Conservation (phyloP, 23 tunicate genomes). For the Styela clava region DNA sequence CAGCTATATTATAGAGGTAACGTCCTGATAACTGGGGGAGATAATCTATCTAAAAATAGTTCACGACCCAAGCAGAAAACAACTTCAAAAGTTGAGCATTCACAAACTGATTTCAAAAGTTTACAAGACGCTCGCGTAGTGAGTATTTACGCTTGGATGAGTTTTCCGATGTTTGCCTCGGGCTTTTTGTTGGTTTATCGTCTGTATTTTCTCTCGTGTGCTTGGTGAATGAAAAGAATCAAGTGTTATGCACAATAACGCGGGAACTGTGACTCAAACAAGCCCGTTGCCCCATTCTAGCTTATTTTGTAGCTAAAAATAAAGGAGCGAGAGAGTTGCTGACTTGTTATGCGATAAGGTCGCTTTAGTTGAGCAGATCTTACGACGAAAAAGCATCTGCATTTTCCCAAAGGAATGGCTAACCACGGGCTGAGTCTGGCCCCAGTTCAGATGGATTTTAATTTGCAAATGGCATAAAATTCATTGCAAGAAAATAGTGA, state of each 20-base stretch:
- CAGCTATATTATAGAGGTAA: not conserved
- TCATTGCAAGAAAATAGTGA: too few relatives aligned
- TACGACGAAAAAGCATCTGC: too few relatives aligned
- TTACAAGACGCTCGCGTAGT: not conserved
- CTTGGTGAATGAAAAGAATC: not conserved
- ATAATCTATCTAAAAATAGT: not conserved
- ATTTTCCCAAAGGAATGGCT: too few relatives aligned
- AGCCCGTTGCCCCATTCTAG: not conserved
- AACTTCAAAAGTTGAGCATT: not conserved
- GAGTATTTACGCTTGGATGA: not conserved
- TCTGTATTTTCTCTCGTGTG: not conserved
- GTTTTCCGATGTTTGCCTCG: not conserved
- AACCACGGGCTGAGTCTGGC: too few relatives aligned
- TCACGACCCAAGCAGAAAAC: not conserved
- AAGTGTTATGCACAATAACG: not conserved
- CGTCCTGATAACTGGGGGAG: not conserved
- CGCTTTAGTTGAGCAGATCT: not conserved
- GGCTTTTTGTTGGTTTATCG: not conserved
- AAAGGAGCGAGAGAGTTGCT: not conserved
- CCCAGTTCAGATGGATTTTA: too few relatives aligned
- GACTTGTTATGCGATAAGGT: not conserved
- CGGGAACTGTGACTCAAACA: not conserved
- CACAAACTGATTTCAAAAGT: not conserved
- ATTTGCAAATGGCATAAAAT: too few relatives aligned
- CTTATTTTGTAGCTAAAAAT: not conserved